Base-by-base conservation (phyloP, 1,140 invertebrate species). In the roundworm (Caenorhabditis elegans) region DNA sequence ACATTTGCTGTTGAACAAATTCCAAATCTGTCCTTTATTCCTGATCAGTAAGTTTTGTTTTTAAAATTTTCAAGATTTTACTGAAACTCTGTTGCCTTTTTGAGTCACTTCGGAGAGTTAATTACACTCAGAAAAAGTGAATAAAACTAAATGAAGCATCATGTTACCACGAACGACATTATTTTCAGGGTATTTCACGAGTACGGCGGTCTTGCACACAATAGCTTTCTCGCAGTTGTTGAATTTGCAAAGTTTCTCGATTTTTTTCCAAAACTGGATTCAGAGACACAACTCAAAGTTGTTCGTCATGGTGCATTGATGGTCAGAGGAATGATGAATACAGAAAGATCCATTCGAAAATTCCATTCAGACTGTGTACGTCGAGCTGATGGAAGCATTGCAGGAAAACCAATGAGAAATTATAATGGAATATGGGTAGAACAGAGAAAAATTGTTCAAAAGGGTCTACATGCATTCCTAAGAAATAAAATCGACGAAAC, bases 271-370 rank as follows among this genome's bases (percentile, higher is more conserved):
- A 24, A 70, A 22, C 36, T 70, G 10, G n/a, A 39, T 70, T 10
- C 43, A 34, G 60, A 70, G 28, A 70, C 17, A 34, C 60, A 2
- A 70, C 60, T 43, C 34, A 39, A 22, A 34, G 36, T 1, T 70
- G 60, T 22, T 70, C 60, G 19, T n/a, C n/a, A n/a, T n/a, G n/a
- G n/a, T n/a, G n/a, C n/a, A n/a, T n/a, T n/a, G n/a, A n/a, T n/a
- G n/a, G n/a, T n/a, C n/a, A n/a, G n/a, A n/a, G 39, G 39, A 22
- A 70, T 70, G 60, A 70, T 70, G 60, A 70, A 36, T 39, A 34
- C 60, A 4, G 36, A 39, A 19, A 39, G 36, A 13, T 70, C 60
- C 19, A 70, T 70, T 31, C 22, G 39, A 39, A 34, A 70, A 39
- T 39, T 70, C 34, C 36, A 70, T 24, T 70, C 60, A 24, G 60